Conservation (phyloP, 2,797 vertebrate genomes). For the Manis javanica region DNA sequence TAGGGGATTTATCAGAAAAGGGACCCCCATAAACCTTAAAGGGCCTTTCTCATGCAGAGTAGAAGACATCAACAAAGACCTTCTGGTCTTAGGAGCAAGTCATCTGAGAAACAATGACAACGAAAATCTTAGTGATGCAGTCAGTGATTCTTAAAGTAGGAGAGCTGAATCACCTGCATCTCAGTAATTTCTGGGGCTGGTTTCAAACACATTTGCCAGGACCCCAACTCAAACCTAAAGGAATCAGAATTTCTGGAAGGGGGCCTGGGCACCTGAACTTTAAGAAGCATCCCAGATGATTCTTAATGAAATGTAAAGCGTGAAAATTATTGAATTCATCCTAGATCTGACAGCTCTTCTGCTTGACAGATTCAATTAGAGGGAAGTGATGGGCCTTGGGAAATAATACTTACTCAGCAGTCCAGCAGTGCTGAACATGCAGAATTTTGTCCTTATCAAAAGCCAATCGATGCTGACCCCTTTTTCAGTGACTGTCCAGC, state of each 20-base stretch:
- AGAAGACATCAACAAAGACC: not conserved
- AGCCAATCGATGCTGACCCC: not conserved
- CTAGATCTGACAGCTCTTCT: not conserved
- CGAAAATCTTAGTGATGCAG: not conserved
- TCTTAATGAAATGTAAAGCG: not conserved
- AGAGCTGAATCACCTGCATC: not conserved
- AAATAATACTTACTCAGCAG: slow-evolving; percentile 19
- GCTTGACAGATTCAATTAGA: not conserved
- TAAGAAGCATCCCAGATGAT: not conserved
- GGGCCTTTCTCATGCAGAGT: not conserved
- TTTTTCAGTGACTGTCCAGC: not conserved
- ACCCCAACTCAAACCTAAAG: not conserved
- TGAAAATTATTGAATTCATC: not conserved
- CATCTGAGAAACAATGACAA: not conserved
- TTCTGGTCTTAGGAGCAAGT: not conserved
- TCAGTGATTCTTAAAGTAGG: not conserved
- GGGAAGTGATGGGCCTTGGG: not conserved
- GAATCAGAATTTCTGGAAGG: not conserved
- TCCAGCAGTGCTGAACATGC: not conserved
- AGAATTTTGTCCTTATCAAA: slow-evolving; percentile 40
- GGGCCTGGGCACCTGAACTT: not conserved
- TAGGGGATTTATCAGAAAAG: not conserved
- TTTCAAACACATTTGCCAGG: not conserved
- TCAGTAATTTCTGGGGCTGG: not conserved
- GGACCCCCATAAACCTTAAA: not conserved